Percentiles rank a stretch among this genome's conserved stretches.
Conservation (phyloP, 1,140 invertebrate species). For the Polypedilum vanderplanki region DNA sequence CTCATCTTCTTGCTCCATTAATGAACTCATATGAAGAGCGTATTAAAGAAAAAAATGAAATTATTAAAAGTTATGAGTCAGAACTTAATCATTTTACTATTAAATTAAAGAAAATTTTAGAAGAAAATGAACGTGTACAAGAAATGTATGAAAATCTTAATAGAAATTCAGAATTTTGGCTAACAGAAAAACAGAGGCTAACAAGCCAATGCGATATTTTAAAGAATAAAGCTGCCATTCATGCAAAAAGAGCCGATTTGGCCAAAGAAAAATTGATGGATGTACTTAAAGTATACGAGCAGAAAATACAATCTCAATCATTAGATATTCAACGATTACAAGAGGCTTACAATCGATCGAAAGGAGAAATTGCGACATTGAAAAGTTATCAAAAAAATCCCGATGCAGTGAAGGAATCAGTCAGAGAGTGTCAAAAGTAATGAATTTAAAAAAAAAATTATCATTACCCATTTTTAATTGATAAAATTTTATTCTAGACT, state of each 20-base stretch:
- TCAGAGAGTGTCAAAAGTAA: slow-evolving; percentile 55
- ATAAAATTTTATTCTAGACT: slow-evolving; percentile 40
- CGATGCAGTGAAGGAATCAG: slow-evolving; percentile 49
- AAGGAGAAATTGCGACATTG: slow-evolving; percentile 50
- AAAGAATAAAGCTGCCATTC: slow-evolving; percentile 38
- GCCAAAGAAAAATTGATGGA: slow-evolving; percentile 55
- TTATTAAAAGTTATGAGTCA: slow-evolving; percentile 53
- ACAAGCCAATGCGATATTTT: slow-evolving; percentile 39
- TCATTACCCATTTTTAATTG: slow-evolving; percentile 25
- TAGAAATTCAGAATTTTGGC: slow-evolving; percentile 46
- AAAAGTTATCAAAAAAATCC: slow-evolving; percentile 50
- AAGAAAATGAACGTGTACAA: slow-evolving; percentile 56
- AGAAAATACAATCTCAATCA: slow-evolving; percentile 52
- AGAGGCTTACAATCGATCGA: slow-evolving; percentile 48
- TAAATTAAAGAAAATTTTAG: slow-evolving; percentile 52
- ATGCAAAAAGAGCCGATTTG: slow-evolving; percentile 44
- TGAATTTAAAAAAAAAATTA: slow-evolving; percentile 6
- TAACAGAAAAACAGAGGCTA: slow-evolving; percentile 40
- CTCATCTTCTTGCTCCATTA: slow-evolving; percentile 52
- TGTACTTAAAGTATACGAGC: slow-evolving; percentile 52
- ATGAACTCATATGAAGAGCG: slow-evolving; percentile 61
- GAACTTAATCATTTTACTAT: slow-evolving; percentile 55
- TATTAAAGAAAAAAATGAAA: slow-evolving; percentile 56
- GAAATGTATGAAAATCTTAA: slow-evolving; percentile 50
- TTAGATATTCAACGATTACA: slow-evolving; percentile 53